Conservation (phyloP, 1,140 invertebrate genomes). For the Centruroides sculpturatus region DNA sequence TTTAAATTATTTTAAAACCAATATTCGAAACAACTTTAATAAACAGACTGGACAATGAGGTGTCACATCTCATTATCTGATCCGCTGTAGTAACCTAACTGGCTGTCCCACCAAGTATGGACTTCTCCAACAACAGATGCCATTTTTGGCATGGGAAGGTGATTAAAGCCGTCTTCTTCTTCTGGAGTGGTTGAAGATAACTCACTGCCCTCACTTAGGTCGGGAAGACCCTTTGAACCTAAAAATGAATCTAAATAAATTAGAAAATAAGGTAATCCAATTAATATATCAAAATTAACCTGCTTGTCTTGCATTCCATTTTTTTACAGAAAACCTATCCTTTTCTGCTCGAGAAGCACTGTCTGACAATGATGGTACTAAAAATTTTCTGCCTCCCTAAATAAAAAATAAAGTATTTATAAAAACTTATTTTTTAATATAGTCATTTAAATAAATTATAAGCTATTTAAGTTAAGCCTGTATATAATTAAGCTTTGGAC, state of each 20-base stretch:
- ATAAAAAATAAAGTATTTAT: background rate
- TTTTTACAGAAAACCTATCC: constrained; percentile 45
- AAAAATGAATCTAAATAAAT: constrained; percentile 10
- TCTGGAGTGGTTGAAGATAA: constrained; percentile 18
- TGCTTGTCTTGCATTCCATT: constrained; percentile 27
- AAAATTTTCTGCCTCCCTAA: constrained; percentile 52
- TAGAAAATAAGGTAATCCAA: background rate
- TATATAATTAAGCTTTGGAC: no score
- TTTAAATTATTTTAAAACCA: no score
- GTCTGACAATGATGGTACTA: constrained; percentile 76
- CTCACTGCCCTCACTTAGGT: constrained; percentile 26
- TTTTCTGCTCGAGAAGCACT: constrained; percentile 60
- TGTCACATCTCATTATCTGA: constrained; percentile 18
- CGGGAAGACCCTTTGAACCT: constrained; percentile 29
- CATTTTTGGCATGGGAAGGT: constrained; percentile 25
- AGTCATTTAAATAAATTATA: no score
- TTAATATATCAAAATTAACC: background rate
- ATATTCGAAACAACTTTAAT: no score
- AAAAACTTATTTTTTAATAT: no score
- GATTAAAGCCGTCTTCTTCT: constrained; percentile 21
- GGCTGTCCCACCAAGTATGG: constrained; percentile 27
- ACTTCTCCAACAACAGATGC: constrained; percentile 22
- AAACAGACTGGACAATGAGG: no score
- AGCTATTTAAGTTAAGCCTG: no score
- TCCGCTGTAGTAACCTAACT: constrained; percentile 25